Evolutionary conservation across 2,113 vertebrate species (phyloP).

Genomic region (Sterrhoptilus dennistouni): DNA sequence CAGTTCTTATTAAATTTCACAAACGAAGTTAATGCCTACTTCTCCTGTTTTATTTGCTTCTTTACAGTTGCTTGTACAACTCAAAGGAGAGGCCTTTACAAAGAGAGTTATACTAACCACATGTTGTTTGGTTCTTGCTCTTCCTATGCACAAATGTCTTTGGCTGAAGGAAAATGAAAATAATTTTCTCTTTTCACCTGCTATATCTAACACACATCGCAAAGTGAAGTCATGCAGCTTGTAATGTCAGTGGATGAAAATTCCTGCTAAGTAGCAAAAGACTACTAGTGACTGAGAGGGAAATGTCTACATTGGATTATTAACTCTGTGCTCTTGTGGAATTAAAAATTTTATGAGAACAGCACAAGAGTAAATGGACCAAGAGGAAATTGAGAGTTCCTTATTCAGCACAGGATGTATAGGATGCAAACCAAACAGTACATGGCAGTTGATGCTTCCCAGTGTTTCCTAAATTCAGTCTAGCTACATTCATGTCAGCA

Average conservation of each 20-base stretch:
- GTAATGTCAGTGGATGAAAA: not conserved
- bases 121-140: not conserved
- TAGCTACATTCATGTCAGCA: not conserved
- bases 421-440: not conserved
- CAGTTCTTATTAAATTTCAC: not conserved
- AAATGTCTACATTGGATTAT: not conserved
- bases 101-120: not conserved
- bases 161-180: not conserved
- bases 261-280: not conserved
- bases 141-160: not conserved
- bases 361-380: not conserved
- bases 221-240: not conserved
- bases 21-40: not conserved
- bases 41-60: not conserved
- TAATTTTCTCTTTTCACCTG: not conserved
- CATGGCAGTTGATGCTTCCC: not conserved
- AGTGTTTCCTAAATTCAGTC: not conserved
- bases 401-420: not conserved
- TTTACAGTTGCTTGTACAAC: not conserved
- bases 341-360: not conserved
- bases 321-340: not conserved
- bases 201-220: not conserved
- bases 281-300: not conserved
- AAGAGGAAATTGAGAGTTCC: not conserved
- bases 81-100: not conserved